These are phyloP conservation scores for Stenodema calcarata DNA, from an alignment of 2,888 invertebrate species.

Conservation along the genomic window DNA sequence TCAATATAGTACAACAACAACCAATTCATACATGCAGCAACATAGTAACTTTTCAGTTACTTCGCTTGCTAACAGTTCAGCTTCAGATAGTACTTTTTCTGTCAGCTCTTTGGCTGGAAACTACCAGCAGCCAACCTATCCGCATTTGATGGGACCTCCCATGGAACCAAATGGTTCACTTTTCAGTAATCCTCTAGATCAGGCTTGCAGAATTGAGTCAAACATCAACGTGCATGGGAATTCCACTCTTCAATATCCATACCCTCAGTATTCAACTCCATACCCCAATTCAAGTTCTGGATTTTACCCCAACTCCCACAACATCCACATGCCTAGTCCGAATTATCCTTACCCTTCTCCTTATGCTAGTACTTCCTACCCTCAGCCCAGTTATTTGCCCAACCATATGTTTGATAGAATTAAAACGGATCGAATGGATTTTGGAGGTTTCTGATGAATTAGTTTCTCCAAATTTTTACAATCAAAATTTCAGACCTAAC, in stretches of 20 bases:
- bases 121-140: constrained; percentile 60
- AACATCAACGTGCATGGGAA: constrained; percentile 57
- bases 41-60: constrained; percentile 60
- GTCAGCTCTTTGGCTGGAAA: constrained; percentile 63
- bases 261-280: constrained; percentile 60
- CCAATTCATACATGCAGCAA: constrained; percentile 57
- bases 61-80: constrained; percentile 60
- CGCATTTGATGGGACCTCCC: constrained; percentile 63
- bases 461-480: background rate
- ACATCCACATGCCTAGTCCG: constrained; percentile 73
- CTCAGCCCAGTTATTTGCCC: constrained; percentile 60
- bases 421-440: constrained; percentile 64
- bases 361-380: constrained; percentile 61
- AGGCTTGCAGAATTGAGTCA: constrained; percentile 55
- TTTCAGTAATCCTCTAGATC: constrained; percentile 52
- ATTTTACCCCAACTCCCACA: constrained; percentile 65
- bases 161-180: constrained; percentile 56
- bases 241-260: constrained; percentile 59
- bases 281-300: constrained; percentile 53
- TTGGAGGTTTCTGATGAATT: constrained; percentile 64
- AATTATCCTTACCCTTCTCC: constrained; percentile 70
- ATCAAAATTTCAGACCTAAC: constrained; percentile 13
- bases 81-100: constrained; percentile 62
- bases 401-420: constrained; percentile 65
- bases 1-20: constrained; percentile 58